Evolutionary conservation across 1,140 invertebrate species (phyloP).

Genomic region (Drosophila serrata): DNA sequence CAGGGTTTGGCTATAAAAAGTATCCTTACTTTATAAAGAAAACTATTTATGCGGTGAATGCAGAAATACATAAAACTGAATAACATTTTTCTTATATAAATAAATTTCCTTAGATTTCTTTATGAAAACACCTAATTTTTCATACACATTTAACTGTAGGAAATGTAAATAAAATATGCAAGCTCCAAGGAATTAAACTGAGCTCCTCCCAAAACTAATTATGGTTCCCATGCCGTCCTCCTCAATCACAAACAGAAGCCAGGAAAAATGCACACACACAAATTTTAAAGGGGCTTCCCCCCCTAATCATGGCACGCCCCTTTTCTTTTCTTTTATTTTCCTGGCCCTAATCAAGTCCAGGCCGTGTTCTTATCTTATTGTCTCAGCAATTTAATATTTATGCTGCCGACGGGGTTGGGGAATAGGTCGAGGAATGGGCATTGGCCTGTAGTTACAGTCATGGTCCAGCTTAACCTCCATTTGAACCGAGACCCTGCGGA

Average conservation of each 20-base stretch:
- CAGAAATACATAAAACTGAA: no score
- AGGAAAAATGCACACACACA: neutral
- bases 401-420: slow-evolving; percentile 17
- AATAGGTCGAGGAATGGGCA: neutral
- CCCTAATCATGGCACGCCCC: slow-evolving; percentile 30
- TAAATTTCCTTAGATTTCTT: neutral
- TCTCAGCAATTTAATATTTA: slow-evolving; percentile 59
- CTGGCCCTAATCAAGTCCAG: slow-evolving; percentile 55
- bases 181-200: neutral
- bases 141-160: neutral
- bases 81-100: neutral
- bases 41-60: neutral
- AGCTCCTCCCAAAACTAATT: slow-evolving; percentile 20
- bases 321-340: slow-evolving; percentile 43
- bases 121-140: neutral
- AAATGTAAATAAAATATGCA: slow-evolving; percentile 1
- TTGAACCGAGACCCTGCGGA: slow-evolving; percentile 48
- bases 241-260: slow-evolving; percentile 9
- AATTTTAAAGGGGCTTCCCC: slow-evolving; percentile 15
- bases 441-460: slow-evolving; percentile 20
- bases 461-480: slow-evolving; percentile 65
- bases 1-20: neutral
- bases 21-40: neutral
- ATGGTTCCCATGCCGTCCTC: neutral
- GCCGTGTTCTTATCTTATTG: slow-evolving; percentile 51